phyloP scores from a whole-genome alignment of 2,797 vertebrate species.

The Okamejei kenojei region DNA sequence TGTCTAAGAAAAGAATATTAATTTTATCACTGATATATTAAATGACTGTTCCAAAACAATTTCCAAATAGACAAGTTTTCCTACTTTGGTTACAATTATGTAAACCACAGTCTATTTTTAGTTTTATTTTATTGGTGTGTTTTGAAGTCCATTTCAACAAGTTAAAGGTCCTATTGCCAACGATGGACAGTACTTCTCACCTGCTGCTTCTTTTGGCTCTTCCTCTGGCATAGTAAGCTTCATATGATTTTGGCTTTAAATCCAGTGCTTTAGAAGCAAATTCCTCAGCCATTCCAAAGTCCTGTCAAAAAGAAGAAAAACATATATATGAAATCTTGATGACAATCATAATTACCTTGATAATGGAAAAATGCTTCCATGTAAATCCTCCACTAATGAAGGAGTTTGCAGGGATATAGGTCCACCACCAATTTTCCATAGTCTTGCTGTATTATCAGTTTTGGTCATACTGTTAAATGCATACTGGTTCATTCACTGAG shows the following conservation, averaged over 20 bases:
- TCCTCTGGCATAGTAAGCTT: slow-evolving; percentile 94
- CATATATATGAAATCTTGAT: not conserved
- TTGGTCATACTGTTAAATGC: too few species aligned
- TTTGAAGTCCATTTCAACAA: not conserved
- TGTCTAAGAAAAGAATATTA: slow-evolving; percentile 62
- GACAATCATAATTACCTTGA: not conserved
- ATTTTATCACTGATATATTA: not conserved
- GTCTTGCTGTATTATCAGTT: too few species aligned
- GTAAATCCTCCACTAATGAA: not conserved
- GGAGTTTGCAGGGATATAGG: too few species aligned
- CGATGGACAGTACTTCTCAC: slow-evolving; percentile 52
- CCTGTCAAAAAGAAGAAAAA: slow-evolving; percentile 56
- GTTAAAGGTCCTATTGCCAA: not conserved
- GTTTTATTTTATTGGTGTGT: not conserved
- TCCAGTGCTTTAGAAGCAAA: slow-evolving; percentile 95
- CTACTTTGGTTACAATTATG: not conserved
- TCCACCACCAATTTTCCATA: too few species aligned
- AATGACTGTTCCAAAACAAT: not conserved
- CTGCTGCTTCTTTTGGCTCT: slow-evolving; percentile 97
- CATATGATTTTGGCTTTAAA: slow-evolving; percentile 91
- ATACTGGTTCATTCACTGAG: too few species aligned
- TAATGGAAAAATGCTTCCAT: not conserved
- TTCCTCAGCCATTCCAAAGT: slow-evolving; percentile 97
- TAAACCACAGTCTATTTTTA: not conserved
- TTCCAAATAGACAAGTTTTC: not conserved